Percentiles rank a stretch among this genome's conserved stretches.
Evolutionary conservation across 2,888 invertebrate species (phyloP).

Genomic region (Gerris lacustris): DNA sequence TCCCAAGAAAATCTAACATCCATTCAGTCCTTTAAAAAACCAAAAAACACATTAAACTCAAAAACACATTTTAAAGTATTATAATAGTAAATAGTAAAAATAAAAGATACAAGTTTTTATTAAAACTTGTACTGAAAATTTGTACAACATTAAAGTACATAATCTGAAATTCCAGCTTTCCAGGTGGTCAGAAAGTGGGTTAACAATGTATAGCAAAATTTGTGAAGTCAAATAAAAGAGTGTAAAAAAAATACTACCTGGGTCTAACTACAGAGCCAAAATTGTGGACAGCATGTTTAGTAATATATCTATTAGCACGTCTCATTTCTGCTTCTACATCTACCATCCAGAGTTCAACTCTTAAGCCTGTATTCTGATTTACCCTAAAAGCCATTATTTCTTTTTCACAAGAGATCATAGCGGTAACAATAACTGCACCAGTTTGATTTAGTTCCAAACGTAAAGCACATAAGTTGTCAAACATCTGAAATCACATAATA

Average conservation of each 20-base stretch:
- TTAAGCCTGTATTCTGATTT: constrained; percentile 58
- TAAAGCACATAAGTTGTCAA: constrained; percentile 73
- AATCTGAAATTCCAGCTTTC: too few relatives aligned
- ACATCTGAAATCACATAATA: constrained; percentile 52
- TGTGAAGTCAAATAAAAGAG: too few relatives aligned
- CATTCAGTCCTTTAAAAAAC: constrained; percentile 54
- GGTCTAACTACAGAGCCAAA: constrained; percentile 61
- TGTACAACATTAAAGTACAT: too few relatives aligned
- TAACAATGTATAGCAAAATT: too few relatives aligned
- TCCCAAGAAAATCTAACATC: constrained; percentile 82
- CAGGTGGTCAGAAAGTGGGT: too few relatives aligned
- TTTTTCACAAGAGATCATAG: constrained; percentile 76
- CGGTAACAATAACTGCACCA: constrained; percentile 56
- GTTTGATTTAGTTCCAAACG: constrained; percentile 53
- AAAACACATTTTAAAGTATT: background rate
- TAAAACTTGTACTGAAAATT: constrained; percentile 10
- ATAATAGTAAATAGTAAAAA: background rate
- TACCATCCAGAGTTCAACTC: constrained; percentile 90
- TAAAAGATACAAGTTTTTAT: background rate
- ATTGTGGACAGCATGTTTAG: constrained; percentile 76
- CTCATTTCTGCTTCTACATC: constrained; percentile 73
- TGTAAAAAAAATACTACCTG: constrained; percentile 39
- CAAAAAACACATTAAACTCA: constrained; percentile 6
- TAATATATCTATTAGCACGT: constrained; percentile 63
- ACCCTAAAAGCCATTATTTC: constrained; percentile 73